phyloP scores from a whole-genome alignment of 2,888 invertebrate species.

The Biston stratarius region DNA sequence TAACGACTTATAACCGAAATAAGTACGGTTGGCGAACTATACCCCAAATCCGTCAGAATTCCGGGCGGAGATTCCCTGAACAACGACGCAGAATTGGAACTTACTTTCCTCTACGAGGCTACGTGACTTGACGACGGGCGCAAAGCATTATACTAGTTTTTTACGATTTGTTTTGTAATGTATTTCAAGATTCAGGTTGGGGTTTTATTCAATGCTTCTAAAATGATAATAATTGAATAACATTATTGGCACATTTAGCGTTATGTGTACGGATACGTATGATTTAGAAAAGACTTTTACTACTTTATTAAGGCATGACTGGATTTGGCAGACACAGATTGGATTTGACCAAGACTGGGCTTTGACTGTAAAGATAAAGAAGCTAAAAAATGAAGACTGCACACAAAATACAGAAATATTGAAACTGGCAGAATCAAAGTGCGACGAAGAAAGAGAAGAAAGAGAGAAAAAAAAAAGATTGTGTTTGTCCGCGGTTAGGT shows the following conservation, averaged over 20 bases:
- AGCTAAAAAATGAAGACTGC: too few relatives aligned
- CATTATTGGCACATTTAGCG: not conserved
- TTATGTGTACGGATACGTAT: not conserved
- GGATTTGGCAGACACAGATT: too few relatives aligned
- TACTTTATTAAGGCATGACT: too few relatives aligned
- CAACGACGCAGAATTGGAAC: constrained; percentile 42
- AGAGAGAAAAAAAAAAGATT: too few relatives aligned
- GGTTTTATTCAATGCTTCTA: not conserved
- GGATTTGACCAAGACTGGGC: too few relatives aligned
- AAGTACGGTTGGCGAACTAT: constrained; percentile 34
- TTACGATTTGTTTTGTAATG: constrained; percentile 19
- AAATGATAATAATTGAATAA: not conserved
- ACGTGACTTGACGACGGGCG: constrained; percentile 59
- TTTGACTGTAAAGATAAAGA: too few relatives aligned
- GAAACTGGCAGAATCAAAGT: too few relatives aligned
- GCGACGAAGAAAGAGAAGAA: too few relatives aligned
- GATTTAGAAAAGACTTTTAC: too few relatives aligned
- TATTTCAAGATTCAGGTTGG: constrained; percentile 1
- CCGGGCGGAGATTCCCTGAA: constrained; percentile 45
- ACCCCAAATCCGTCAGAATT: constrained; percentile 47
- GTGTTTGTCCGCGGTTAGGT: too few relatives aligned
- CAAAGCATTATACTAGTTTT: constrained; percentile 38
- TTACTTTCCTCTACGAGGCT: constrained; percentile 49
- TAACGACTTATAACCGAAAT: constrained; percentile 11
- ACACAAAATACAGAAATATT: too few relatives aligned